Evolutionary conservation across 2,888 invertebrate species (phyloP), one percentile per base, ranked within the genome.

Genomic region (Nomada ferruginata): DNA sequence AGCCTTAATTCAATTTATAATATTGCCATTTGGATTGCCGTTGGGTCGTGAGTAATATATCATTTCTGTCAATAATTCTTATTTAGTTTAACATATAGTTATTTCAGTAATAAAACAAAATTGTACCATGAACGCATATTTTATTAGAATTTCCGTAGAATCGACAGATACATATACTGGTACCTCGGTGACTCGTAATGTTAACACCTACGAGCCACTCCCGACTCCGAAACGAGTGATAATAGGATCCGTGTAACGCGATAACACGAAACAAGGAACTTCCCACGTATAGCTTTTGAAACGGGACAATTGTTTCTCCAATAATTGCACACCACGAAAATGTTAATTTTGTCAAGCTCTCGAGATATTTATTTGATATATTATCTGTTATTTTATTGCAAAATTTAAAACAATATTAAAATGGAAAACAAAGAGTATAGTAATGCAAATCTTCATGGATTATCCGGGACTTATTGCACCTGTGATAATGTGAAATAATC

Each of bases 201-300:
- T 73, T 66, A 52, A 52, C 73, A 73, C 77, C 77, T 78, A 36
- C 36, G 36, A 36, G 36, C 36, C 36, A 78, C 65, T 78, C 73
- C 44, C 47, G 73, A 26, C 66, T 47, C 36, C 73, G 73, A 75
- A 75, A 75, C 53, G 68, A 64, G 36, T 50, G 76, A 76, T 76
- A 76, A 65, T 47, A 42, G 65, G 11, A 69, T 55, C 26, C 53
- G 53, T 23, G 53, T 69, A 52, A 44, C 61, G 23, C 23, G 76
- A 76, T 76, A 76, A 76, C 55, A 29, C 55, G 65, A 65, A 71
- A 71, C 71, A 57, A 47, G 47, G 61, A 61, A 78, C 73, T 73
- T 78, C 77, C 77, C 61, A 78, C 73, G 66, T 73, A 23, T 73
- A 73, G 73, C 61, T 73, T 72, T 20, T 61, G 29, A 65, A 71